Evolutionary conservation across 1,140 invertebrate species (phyloP).

Genomic region (Eueides isabella): DNA sequence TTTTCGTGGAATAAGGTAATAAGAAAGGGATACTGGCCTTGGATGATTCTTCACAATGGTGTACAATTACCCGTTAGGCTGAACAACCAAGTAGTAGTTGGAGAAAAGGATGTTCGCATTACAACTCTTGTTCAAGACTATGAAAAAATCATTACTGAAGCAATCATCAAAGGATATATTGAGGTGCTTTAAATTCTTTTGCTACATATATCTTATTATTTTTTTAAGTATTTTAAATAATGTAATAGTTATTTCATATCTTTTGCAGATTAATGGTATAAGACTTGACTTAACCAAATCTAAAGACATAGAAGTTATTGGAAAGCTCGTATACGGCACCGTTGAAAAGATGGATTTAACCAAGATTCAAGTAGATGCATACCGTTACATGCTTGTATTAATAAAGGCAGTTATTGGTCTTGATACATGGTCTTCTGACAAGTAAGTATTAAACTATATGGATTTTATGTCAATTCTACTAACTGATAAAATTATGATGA

Average conservation of each 20-base stretch:
- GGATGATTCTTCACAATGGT: constrained; percentile 85
- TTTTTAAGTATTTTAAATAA: constrained; percentile 1
- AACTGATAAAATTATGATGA: too few relatives aligned
- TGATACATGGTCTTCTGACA: constrained; percentile 58
- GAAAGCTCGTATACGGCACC: constrained; percentile 66
- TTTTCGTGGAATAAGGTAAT: constrained; percentile 81
- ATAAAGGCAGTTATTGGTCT: constrained; percentile 68
- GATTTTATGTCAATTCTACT: constrained; percentile 15
- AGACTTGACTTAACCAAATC: constrained; percentile 60
- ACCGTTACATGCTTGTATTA: constrained; percentile 70
- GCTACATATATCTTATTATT: neutral
- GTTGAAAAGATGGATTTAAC: constrained; percentile 59
- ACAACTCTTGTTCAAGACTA: constrained; percentile 81
- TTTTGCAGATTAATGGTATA: constrained; percentile 62
- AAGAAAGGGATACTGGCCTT: constrained; percentile 84
- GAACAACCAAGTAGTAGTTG: constrained; percentile 82
- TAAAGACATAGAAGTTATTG: constrained; percentile 67
- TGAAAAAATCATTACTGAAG: constrained; percentile 85
- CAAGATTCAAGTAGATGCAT: constrained; percentile 54
- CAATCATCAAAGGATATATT: constrained; percentile 85
- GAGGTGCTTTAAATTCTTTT: constrained; percentile 52
- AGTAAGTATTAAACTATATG: constrained; percentile 52
- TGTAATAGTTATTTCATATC: neutral
- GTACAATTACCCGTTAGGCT: constrained; percentile 84
- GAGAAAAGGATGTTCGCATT: constrained; percentile 76